These are phyloP conservation scores for Rhinopomastus cyanomelas DNA, from an alignment of 2,113 vertebrate genomes.

Conservation along the genomic window DNA sequence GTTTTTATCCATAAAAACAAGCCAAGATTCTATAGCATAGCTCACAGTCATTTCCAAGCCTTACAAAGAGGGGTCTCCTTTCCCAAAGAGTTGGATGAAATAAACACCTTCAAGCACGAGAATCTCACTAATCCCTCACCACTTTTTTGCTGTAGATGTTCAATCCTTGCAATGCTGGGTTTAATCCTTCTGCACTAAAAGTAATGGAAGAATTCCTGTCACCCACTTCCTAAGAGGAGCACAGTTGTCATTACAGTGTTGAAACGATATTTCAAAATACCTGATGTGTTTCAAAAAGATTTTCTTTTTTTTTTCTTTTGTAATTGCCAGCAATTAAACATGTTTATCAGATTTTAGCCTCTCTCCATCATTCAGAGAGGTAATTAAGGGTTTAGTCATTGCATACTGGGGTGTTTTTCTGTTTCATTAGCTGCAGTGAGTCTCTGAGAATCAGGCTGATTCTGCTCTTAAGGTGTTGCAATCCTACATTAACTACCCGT, in stretches of 20 bases:
- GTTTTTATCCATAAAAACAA: not conserved
- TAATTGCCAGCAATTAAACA: constrained; percentile 60
- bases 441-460: constrained; percentile 27
- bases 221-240: not conserved
- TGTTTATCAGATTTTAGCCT: constrained; percentile 57
- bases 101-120: not conserved
- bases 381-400: constrained; percentile 66
- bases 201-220: constrained; percentile 21
- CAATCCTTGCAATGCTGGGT: not conserved
- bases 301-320: not conserved
- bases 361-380: constrained; percentile 35
- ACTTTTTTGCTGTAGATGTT: not conserved
- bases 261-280: constrained; percentile 44
- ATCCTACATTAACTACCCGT: not conserved
- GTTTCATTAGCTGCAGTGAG: constrained; percentile 4
- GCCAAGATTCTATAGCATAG: fast-evolving
- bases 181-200: not conserved
- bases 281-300: not conserved
- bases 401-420: constrained; percentile 25
- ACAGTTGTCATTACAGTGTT: not conserved
- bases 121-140: not conserved
- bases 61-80: not conserved
- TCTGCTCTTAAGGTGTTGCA: not conserved
- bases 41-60: not conserved
- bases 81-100: not conserved